Conservation (phyloP, 2,888 invertebrate genomes). For the Hetaerina titia region DNA sequence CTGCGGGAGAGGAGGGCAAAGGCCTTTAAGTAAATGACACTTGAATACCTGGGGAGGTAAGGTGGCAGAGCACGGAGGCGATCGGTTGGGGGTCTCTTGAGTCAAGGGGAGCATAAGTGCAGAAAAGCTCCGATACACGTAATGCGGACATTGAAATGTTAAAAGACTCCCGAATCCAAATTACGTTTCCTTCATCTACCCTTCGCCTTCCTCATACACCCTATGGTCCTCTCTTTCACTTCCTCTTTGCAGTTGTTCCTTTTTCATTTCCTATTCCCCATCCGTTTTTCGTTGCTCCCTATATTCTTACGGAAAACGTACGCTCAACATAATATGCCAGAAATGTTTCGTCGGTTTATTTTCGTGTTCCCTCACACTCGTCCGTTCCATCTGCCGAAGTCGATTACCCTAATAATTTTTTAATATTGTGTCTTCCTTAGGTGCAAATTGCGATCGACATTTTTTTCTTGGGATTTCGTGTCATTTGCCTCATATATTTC, state of each 20-base stretch:
- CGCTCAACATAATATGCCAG: background rate
- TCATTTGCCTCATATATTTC: too few species aligned
- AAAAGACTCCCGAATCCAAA: background rate
- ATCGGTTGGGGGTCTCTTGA: background rate
- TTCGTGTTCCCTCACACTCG: background rate
- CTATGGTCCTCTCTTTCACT: background rate
- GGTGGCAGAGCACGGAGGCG: background rate
- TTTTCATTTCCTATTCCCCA: background rate
- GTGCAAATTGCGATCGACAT: too few species aligned
- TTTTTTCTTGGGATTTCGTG: too few species aligned
- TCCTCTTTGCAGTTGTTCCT: background rate
- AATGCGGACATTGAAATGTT: conserved; percentile 44
- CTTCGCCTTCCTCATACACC: background rate
- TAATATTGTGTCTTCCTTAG: too few species aligned
- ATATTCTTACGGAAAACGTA: background rate
- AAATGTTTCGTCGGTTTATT: background rate
- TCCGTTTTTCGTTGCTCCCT: background rate
- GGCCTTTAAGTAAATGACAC: conserved; percentile 53
- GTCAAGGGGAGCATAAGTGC: background rate
- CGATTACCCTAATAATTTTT: too few species aligned
- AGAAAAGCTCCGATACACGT: background rate
- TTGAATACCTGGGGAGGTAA: background rate
- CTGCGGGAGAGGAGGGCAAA: background rate
- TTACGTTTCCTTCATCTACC: background rate
- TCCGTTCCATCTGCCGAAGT: background rate